phyloP scores from a whole-genome alignment of 2,888 invertebrate species.

The Odontocerum albicorne region DNA sequence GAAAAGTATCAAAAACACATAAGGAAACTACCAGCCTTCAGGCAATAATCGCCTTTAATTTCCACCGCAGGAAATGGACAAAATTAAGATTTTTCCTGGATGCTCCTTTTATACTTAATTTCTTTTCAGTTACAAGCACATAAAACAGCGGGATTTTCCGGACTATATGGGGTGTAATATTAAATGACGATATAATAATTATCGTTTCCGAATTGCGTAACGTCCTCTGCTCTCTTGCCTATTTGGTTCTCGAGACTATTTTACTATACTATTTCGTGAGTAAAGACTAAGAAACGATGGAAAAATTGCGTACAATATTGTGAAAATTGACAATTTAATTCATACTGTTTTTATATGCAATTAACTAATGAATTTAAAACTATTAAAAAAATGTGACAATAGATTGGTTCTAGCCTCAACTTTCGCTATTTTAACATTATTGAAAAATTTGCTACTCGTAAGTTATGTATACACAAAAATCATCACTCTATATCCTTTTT shows the following conservation, averaged over 20 bases:
- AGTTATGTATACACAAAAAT: no score
- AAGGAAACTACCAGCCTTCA: conserved; percentile 15
- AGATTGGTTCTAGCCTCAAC: no score
- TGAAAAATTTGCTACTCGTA: no score
- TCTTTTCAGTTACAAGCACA: not conserved
- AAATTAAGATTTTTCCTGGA: conserved; percentile 9
- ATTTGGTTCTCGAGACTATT: not conserved
- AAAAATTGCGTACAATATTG: no score
- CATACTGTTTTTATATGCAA: no score
- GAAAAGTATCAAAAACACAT: conserved; percentile 22
- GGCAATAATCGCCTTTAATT: conserved; percentile 25
- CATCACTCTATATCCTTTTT: no score
- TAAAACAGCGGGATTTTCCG: conserved; percentile 34
- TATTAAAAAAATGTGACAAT: no score
- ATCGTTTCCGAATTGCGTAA: conserved; percentile 19
- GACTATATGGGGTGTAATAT: conserved; percentile 35
- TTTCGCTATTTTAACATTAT: no score
- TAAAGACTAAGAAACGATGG: no score
- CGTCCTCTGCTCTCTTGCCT: not conserved
- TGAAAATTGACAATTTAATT: no score
- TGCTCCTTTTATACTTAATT: conserved; percentile 1
- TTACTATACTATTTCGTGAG: not conserved
- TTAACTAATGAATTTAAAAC: no score
- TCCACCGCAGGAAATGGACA: conserved; percentile 9
- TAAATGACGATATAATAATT: conserved; percentile 35